Base-by-base conservation (phyloP, 1,140 invertebrate species). In the Cyclargus thomasi region DNA sequence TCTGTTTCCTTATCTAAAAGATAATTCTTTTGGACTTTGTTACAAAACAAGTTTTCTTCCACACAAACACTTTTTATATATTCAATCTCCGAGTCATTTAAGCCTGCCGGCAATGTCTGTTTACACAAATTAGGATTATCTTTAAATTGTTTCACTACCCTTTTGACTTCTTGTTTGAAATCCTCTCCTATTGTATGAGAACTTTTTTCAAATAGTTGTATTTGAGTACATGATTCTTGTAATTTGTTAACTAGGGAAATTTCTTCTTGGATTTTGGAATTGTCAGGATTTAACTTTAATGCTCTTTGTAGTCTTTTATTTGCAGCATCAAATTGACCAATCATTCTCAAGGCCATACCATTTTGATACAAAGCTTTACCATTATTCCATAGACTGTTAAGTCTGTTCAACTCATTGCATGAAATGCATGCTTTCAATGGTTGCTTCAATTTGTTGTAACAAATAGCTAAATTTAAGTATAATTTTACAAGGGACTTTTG, bases 381-480 rank as follows among this genome's bases (percentile, higher is more conserved):
- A 82, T 92, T 89, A 88, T 84, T 90, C 88, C 82, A 81, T 83
- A 85, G 84, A 73, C 71, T 80, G 0, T 81, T 81, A n/a, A 94
- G 72, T 57, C 89, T 83, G 3, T 89, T 86, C 0, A 92, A 69
- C 68, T 92, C 90, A 74, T 94, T 92, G 69, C 93, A 94, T 55
- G 88, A 87, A 18, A 75, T 91, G 71, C 94, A 95, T 18, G 91
- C 92, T 67, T 91, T 91, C 1, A 92, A 79, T 0, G 94, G 93
- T 69, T 91, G 87, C 53, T 92, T 87, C 7, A 92, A 70, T 76
- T 93, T 93, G 70, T 95, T 94, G 70, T 93, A 94, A 77, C 94
- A 95, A 55, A 95, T 82, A 65, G 93, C 93, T 29, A 96, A 83
- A 88, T 97, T 97, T 16, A 91, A 92, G 70, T 94, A 94, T 11